Percentiles rank a stretch among this genome's conserved stretches.
phyloP scores from a whole-genome alignment of 2,888 invertebrate species.

The Drosophila paranaensis region DNA sequence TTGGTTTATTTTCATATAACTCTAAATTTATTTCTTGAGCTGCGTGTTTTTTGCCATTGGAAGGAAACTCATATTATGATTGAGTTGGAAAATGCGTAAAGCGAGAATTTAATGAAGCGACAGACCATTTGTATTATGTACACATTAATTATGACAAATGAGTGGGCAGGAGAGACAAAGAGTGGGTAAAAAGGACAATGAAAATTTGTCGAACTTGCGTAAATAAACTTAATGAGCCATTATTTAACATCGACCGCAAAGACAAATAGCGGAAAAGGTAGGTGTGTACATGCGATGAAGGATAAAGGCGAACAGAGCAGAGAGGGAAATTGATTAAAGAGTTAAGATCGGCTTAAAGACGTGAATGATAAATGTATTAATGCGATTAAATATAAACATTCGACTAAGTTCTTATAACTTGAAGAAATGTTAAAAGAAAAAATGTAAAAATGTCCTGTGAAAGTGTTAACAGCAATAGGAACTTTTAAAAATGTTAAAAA shows the following conservation, averaged over 20 bases:
- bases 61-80: constrained; percentile 11
- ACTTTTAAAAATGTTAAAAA: not conserved
- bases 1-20: constrained; percentile 11
- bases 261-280: constrained; percentile 28
- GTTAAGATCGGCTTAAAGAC: not conserved
- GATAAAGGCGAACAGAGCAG: not conserved
- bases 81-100: constrained; percentile 30
- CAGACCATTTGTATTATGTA: constrained; percentile 50
- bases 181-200: constrained; percentile 7
- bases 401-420: not conserved
- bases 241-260: constrained; percentile 32
- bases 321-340: not conserved
- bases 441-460: not conserved
- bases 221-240: constrained; percentile 67
- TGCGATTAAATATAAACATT: not conserved
- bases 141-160: constrained; percentile 59
- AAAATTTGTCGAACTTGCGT: constrained; percentile 42
- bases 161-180: not conserved
- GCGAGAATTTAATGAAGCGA: constrained; percentile 56
- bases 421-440: not conserved
- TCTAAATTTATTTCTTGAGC: constrained; percentile 46
- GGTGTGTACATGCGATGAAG: constrained; percentile 16
- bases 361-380: not conserved
- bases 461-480: not conserved
- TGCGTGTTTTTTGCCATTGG: constrained; percentile 13